Conservation (phyloP, 2,113 vertebrate genomes). For the Myotis lucifugus region DNA sequence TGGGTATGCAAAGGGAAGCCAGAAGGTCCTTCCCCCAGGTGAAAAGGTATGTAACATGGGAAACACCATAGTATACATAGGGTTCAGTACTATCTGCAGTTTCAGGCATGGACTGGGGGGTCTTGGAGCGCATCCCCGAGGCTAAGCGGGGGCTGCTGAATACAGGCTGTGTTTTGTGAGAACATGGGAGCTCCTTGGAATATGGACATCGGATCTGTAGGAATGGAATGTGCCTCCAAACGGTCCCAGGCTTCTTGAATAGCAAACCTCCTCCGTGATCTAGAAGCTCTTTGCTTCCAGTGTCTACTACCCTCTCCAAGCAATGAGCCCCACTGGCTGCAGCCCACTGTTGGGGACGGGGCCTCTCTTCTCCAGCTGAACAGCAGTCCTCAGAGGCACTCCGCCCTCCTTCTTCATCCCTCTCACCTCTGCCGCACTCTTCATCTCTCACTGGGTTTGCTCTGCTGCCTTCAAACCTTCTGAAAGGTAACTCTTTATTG, state of each 20-base stretch:
- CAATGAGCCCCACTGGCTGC: too few species aligned
- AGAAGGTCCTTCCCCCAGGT: too few species aligned
- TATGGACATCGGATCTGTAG: not conserved
- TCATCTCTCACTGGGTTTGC: not conserved
- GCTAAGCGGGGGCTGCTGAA: not conserved
- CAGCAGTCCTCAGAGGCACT: fast-evolving
- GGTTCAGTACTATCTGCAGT: not conserved
- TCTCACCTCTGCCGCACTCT: not conserved
- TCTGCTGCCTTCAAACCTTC: not conserved
- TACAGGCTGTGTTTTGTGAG: not conserved
- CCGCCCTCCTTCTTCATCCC: not conserved
- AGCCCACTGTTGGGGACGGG: fast-evolving
- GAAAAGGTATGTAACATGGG: not conserved
- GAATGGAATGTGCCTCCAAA: not conserved
- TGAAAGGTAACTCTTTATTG: not conserved
- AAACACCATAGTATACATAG: not conserved
- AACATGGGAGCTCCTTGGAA: fast-evolving
- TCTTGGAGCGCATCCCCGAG: not conserved
- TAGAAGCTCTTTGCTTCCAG: not conserved
- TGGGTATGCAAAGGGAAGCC: not conserved
- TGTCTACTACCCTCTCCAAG: not conserved
- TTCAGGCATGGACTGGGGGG: not conserved
- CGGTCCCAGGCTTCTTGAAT: not conserved
- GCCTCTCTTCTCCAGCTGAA: too few species aligned
- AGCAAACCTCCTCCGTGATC: not conserved